A percentile compares a stretch with the other conserved stretches of the same genome.
phyloP scores from a whole-genome alignment of 2,888 invertebrate species.

The Onthophagus sagittarius region DNA sequence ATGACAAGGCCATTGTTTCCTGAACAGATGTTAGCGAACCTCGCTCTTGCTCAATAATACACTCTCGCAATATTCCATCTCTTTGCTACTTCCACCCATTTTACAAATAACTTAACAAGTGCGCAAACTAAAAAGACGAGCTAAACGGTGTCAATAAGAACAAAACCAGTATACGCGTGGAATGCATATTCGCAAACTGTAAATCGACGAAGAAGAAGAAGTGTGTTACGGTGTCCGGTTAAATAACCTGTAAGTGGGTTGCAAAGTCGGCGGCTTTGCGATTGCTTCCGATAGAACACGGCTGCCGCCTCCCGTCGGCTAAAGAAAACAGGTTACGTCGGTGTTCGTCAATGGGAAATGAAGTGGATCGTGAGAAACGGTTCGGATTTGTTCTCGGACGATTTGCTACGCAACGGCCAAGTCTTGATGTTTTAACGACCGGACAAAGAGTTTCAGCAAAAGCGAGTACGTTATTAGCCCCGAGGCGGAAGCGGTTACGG shows the following conservation, averaged over 20 bases:
- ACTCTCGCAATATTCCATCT: not conserved
- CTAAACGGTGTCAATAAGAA: not conserved
- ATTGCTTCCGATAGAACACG: not conserved
- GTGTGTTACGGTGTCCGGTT: slow-evolving; percentile 25
- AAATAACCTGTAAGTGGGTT: slow-evolving; percentile 23
- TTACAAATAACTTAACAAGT: no score
- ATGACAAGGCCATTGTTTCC: not conserved
- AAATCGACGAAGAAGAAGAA: slow-evolving; percentile 19
- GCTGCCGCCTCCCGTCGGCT: not conserved
- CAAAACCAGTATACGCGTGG: not conserved
- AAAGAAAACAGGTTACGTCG: not conserved
- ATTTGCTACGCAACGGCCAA: not conserved
- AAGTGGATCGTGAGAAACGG: not conserved
- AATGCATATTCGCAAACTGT: not conserved
- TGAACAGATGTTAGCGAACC: not conserved
- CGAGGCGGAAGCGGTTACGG: not conserved
- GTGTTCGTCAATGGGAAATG: not conserved
- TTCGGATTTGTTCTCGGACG: not conserved
- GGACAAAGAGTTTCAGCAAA: not conserved
- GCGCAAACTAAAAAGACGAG: not conserved
- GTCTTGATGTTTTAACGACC: not conserved
- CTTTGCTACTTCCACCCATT: not conserved
- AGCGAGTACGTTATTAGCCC: not conserved
- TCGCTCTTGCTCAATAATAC: not conserved
- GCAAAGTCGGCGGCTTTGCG: not conserved